Evolutionary conservation across 2,113 vertebrate genomes (phyloP).

Genomic region (Pangasianodon hypophthalmus): DNA sequence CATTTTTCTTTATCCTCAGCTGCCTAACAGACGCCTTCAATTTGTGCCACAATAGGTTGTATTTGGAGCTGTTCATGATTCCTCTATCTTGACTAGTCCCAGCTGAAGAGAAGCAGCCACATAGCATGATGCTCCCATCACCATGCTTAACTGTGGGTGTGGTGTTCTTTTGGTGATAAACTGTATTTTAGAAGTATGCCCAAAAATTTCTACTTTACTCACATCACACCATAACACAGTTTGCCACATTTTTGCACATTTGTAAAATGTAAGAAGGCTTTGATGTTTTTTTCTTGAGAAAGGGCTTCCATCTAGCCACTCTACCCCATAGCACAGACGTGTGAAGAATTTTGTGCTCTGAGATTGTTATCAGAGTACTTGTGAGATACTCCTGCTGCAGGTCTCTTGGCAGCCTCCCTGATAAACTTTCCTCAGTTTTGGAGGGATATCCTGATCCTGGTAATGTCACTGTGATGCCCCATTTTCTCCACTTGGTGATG

Average conservation of each 20-base stretch:
- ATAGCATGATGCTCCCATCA: background rate
- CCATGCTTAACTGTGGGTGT: background rate
- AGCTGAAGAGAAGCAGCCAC: background rate
- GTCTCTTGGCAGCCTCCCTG: background rate
- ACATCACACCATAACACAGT: no score
- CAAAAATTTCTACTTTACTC: background rate
- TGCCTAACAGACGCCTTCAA: background rate
- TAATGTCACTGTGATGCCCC: background rate
- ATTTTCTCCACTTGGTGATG: background rate
- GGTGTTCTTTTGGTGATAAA: background rate
- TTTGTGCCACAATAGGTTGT: background rate
- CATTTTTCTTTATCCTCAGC: background rate
- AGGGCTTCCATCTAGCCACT: no score
- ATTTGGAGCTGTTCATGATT: no score
- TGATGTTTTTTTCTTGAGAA: no score
- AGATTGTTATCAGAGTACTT: no score
- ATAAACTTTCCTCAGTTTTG: background rate
- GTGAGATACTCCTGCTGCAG: no score
- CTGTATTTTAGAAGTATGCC: background rate
- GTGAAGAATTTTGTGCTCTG: no score
- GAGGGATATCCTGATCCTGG: background rate
- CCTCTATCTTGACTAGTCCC: background rate
- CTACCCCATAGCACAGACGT: no score
- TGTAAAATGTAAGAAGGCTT: background rate
- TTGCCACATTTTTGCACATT: background rate